Percentiles rank a stretch among this genome's conserved stretches.
Conservation (phyloP, 2,888 invertebrate species). For the Melipona beecheii region DNA sequence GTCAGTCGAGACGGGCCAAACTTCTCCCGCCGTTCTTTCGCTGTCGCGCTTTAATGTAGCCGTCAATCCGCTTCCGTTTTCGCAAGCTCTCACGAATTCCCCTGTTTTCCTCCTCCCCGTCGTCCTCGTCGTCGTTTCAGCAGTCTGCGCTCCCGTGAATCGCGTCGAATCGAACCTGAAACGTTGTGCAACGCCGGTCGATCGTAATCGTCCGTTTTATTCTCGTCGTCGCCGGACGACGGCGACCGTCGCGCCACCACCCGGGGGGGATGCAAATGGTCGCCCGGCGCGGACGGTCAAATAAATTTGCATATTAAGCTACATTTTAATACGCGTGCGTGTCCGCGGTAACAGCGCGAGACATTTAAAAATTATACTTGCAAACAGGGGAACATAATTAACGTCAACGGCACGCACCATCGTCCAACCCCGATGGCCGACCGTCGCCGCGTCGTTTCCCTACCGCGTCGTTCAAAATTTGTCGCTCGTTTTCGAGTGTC, state of each 20-base stretch:
- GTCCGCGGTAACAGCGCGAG: conserved; percentile 69
- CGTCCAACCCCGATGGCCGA: conserved; percentile 66
- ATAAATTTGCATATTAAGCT: conserved; percentile 78
- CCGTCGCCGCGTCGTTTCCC: not conserved
- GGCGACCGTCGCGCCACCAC: not conserved
- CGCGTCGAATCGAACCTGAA: conserved; percentile 4
- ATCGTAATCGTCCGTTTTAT: conserved; percentile 33
- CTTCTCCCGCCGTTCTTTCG: conserved; percentile 44
- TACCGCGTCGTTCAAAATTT: conserved; percentile 62
- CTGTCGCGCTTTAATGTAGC: conserved; percentile 66
- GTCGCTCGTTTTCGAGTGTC: not conserved
- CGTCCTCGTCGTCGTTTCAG: not conserved
- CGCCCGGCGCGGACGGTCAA: conserved; percentile 58
- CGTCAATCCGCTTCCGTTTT: conserved; percentile 56
- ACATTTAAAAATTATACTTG: conserved; percentile 81
- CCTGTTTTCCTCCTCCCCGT: not conserved
- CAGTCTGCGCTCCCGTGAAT: not conserved
- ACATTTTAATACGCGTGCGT: conserved; percentile 76
- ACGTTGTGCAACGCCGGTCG: not conserved
- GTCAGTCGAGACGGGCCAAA: conserved; percentile 35
- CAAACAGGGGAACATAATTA: conserved; percentile 78
- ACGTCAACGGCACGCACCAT: conserved; percentile 79
- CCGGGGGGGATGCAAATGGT: conserved; percentile 53
- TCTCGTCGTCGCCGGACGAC: not conserved
- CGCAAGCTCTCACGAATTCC: conserved; percentile 13